Percentiles rank a stretch among this genome's conserved stretches.
These are phyloP conservation scores for Tetragonula carbonaria DNA, from an alignment of 2,888 invertebrate species.

Conservation along the genomic window DNA sequence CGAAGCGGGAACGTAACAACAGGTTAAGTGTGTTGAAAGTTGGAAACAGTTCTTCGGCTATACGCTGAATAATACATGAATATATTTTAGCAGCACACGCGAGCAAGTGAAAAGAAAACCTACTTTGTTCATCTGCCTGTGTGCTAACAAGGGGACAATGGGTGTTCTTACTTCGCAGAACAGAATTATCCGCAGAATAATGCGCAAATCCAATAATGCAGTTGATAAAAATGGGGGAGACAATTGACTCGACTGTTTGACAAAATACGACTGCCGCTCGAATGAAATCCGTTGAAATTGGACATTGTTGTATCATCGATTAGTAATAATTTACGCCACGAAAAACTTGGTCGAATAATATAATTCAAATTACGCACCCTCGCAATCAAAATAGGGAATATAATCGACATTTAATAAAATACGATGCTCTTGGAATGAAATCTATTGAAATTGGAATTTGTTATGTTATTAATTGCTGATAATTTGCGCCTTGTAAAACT, in stretches of 20 bases:
- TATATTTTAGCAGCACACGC: not conserved
- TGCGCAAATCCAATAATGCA: not conserved
- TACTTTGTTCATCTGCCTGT: not conserved
- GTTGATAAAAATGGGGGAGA: too few relatives aligned
- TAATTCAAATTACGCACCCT: too few relatives aligned
- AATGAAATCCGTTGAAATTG: too few relatives aligned
- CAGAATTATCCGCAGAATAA: not conserved
- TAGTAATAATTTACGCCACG: too few relatives aligned
- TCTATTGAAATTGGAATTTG: not conserved
- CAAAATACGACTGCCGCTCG: too few relatives aligned
- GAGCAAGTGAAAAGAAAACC: constrained; percentile 6
- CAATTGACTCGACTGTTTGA: not conserved
- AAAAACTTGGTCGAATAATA: too few relatives aligned
- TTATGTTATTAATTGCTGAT: not conserved
- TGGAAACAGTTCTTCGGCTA: not conserved
- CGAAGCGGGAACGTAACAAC: not conserved
- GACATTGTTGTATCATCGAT: too few relatives aligned
- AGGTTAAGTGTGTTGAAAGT: not conserved
- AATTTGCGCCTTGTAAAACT: not conserved
- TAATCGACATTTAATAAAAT: too few relatives aligned
- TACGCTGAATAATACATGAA: constrained; percentile 11
- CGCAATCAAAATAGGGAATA: not conserved
- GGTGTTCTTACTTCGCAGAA: not conserved
- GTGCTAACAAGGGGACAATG: not conserved
- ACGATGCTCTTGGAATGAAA: not conserved